Evolutionary conservation across 2,797 vertebrate genomes (phyloP), one percentile per base, ranked within the genome.

Genomic region (Scolopax bukidnonensis): DNA sequence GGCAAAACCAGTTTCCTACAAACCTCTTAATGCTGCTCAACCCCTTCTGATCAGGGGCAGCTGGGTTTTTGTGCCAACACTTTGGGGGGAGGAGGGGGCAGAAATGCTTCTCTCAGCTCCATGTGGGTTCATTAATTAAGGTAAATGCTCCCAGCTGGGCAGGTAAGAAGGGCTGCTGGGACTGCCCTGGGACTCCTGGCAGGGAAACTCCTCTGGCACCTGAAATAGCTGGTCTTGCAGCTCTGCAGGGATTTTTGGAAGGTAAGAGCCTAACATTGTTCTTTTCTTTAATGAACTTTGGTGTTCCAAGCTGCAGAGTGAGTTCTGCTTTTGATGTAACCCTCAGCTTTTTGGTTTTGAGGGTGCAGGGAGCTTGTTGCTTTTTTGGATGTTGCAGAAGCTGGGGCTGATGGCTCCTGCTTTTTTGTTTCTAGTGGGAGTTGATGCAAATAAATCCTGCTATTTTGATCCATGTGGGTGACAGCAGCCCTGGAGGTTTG

Each of bases 381-480:
- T 81, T 21, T 45, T 65, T 84, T 43, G 54, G 75, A 9, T 61
- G 71, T 6, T 80, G 81, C 51, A 82, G 91, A 36, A 78, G 76
- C 75, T 90, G 76, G 38, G 11, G 50, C 59, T 93, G 67, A 1
- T 10, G 87, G 74, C 50, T 92, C 53, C 82, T 88, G 84, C 61
- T 20, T 47, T 87, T 89, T 61, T 78, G 75, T 69, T 90, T 78
- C 88, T 69, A 83, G 90, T 71, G 87, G 92, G 92, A 94, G 84
- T 32, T 25, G 81, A 89, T 91, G 93, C 78, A 95, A 94, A 95
- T 89, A 86, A 82, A 75, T 60, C 30, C 88, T 74, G 43, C 76
- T 92, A 78, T 5, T 95, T 77, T 75, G 71, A 92, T 92, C 92
- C 88, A 82, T 4, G 68, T 94, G 95, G 96, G 94, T 90, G 94